Percentiles rank a stretch among this genome's conserved stretches.
phyloP scores from a whole-genome alignment of 2,888 invertebrate species.

The Lycaena phlaeas region DNA sequence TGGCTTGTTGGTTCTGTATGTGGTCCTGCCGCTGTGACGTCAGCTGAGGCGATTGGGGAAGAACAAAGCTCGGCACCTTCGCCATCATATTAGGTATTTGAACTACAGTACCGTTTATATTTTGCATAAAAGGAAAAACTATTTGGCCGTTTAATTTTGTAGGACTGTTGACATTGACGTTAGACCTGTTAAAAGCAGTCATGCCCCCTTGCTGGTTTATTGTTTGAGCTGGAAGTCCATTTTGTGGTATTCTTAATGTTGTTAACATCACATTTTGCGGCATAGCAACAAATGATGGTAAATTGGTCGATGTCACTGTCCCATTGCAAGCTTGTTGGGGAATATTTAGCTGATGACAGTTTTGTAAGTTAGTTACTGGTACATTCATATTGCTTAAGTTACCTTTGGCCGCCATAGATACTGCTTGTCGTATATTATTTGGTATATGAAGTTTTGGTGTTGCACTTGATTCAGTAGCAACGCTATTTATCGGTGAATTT shows the following conservation, averaged over 20 bases:
- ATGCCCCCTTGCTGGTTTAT: conserved; percentile 52
- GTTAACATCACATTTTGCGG: conserved; percentile 73
- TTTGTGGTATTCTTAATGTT: conserved; percentile 71
- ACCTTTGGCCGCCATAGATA: conserved; percentile 53
- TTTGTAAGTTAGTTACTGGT: conserved; percentile 54
- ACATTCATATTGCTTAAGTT: conserved; percentile 48
- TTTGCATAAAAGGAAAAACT: conserved; percentile 75
- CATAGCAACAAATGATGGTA: conserved; percentile 60
- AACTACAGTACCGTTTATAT: conserved; percentile 71
- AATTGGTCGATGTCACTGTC: conserved; percentile 47
- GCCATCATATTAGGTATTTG: conserved; percentile 76
- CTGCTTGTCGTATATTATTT: conserved; percentile 54
- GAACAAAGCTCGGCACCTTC: conserved; percentile 69
- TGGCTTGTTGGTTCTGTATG: conserved; percentile 54
- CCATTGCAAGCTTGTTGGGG: conserved; percentile 49
- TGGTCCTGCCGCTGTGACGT: conserved; percentile 51
- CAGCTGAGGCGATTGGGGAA: conserved; percentile 52
- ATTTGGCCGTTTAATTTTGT: conserved; percentile 67
- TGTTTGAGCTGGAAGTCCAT: conserved; percentile 49
- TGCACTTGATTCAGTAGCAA: conserved; percentile 43
- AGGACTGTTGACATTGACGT: conserved; percentile 60
- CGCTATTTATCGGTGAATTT: conserved; percentile 29
- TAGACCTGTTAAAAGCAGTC: conserved; percentile 46
- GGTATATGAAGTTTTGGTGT: conserved; percentile 56
- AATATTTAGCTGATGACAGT: conserved; percentile 58